Conservation (phyloP, 2,797 vertebrate genomes). For the Staurois parvus region DNA sequence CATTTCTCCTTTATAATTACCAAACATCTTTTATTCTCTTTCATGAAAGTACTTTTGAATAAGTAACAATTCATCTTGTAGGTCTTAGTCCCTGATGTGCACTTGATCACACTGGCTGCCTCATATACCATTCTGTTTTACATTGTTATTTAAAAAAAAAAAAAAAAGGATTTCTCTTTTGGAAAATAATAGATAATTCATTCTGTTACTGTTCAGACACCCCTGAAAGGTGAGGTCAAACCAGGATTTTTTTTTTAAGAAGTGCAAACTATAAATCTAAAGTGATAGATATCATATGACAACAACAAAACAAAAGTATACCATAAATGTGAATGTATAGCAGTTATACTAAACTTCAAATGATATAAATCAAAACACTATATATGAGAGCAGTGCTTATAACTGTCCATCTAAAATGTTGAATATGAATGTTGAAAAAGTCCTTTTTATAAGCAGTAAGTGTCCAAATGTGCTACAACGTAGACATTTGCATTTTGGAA, state of each 20-base stretch:
- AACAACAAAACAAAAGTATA: background rate
- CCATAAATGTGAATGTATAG: too few relatives aligned
- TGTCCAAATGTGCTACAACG: too few relatives aligned
- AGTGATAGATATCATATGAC: background rate
- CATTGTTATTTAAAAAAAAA: background rate
- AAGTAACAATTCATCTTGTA: conserved; percentile 6
- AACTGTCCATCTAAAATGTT: too few relatives aligned
- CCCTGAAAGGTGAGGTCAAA: background rate
- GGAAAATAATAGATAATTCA: background rate
- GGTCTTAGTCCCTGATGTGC: background rate
- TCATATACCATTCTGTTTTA: conserved; percentile 16
- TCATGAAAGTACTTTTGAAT: background rate
- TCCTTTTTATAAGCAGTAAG: too few relatives aligned
- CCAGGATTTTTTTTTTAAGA: background rate
- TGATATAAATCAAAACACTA: too few relatives aligned
- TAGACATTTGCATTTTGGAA: too few relatives aligned
- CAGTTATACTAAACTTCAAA: too few relatives aligned
- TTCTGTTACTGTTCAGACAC: background rate
- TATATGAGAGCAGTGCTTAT: too few relatives aligned
- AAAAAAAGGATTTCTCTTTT: background rate
- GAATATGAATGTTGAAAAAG: too few relatives aligned
- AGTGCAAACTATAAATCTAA: background rate
- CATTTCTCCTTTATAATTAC: conserved; percentile 6
- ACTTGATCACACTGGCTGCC: conserved; percentile 5
- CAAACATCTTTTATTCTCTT: conserved; percentile 8